Evolutionary conservation across 37 sponge, comb jelly and placozoan species (phyloP).

Genomic region (Sycon ciliatum): DNA sequence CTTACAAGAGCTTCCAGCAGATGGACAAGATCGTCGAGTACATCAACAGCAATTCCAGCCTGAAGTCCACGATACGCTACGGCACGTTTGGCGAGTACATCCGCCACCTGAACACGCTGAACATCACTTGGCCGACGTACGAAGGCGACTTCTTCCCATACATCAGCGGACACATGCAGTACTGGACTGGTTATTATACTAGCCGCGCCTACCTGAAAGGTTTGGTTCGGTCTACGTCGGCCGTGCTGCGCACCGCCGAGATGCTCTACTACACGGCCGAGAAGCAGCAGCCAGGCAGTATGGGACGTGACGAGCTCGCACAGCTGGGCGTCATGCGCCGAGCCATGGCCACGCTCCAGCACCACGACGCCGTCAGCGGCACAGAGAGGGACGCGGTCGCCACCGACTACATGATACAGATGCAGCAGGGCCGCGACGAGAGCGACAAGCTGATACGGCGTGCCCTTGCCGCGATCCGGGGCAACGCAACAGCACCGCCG

Average conservation of each 20-base stretch:
- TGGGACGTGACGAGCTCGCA: too few relatives aligned
- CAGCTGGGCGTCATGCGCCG: background rate
- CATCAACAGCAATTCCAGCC: background rate
- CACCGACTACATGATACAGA: conserved; percentile 79
- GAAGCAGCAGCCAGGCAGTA: too few relatives aligned
- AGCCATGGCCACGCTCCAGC: background rate
- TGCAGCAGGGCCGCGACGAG: conserved; percentile 74
- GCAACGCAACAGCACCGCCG: too few relatives aligned
- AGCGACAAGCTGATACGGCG: conserved; percentile 33
- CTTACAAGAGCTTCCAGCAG: background rate
- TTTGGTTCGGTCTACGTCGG: background rate
- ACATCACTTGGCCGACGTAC: background rate
- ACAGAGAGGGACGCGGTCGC: conserved; percentile 90
- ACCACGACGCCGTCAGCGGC: conserved; percentile 16
- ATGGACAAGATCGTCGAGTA: background rate
- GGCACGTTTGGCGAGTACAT: background rate
- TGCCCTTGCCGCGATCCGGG: background rate
- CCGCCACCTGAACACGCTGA: background rate
- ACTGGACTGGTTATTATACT: conserved; percentile 13
- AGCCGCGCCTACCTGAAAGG: background rate
- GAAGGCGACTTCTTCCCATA: conserved; percentile 13
- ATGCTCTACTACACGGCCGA: background rate
- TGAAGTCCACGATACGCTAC: background rate
- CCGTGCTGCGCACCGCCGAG: background rate
- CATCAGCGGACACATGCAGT: background rate